Evolutionary conservation across 2,888 invertebrate genomes (phyloP).

Genomic region (Meteorus colon): DNA sequence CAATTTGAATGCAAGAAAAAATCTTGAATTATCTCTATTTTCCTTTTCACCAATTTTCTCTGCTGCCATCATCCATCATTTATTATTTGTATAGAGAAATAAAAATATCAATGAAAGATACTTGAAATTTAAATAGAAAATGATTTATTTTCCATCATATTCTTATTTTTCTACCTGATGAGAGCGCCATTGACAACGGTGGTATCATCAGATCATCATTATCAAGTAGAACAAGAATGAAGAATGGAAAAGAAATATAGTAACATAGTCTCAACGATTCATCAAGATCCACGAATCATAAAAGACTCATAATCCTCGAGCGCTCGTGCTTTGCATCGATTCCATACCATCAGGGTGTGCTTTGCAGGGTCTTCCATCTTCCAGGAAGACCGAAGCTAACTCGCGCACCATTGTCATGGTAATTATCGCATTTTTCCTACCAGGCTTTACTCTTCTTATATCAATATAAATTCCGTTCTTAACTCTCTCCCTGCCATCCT

Average conservation of each 20-base stretch:
- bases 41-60: too few relatives aligned
- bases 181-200: neutral
- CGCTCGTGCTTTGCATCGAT: slow-evolving; percentile 58
- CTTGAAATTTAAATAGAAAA: too few relatives aligned
- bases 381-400: slow-evolving; percentile 39
- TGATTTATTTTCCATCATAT: neutral
- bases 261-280: slow-evolving; percentile 57
- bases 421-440: slow-evolving; percentile 53
- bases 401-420: slow-evolving; percentile 64
- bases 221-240: slow-evolving; percentile 17
- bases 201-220: neutral
- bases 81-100: too few relatives aligned
- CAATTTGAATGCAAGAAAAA: too few relatives aligned
- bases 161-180: neutral
- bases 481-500: neutral
- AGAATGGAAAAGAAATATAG: slow-evolving; percentile 20
- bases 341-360: slow-evolving; percentile 39
- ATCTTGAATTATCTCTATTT: too few relatives aligned
- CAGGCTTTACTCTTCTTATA: slow-evolving; percentile 15
- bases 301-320: slow-evolving; percentile 65
- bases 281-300: slow-evolving; percentile 67
- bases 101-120: too few relatives aligned
- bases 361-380: slow-evolving; percentile 47
- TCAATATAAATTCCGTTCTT: slow-evolving; percentile 1
- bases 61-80: too few relatives aligned